Percentiles rank a stretch among this genome's conserved stretches.
Conservation (phyloP, 2,797 vertebrate species). For the Falco novaeseelandiae region DNA sequence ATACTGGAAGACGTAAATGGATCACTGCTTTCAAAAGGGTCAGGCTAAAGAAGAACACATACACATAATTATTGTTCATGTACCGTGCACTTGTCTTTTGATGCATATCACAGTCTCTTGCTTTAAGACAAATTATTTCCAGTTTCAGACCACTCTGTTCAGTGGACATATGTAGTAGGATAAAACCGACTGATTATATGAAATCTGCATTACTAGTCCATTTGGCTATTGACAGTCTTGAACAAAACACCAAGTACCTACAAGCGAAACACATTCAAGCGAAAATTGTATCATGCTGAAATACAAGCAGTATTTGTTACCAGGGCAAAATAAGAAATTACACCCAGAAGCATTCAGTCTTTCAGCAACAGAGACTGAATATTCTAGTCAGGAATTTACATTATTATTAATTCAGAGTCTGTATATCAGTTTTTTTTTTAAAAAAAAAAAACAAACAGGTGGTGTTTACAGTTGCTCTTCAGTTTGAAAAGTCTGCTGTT, state of each 20-base stretch:
- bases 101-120: not conserved
- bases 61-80: not conserved
- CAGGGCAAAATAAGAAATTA: not conserved
- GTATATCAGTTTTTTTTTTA: not conserved
- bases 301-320: not conserved
- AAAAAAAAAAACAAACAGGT: not conserved
- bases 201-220: not conserved
- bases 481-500: not conserved
- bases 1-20: constrained; percentile 88
- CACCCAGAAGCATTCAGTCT: not conserved
- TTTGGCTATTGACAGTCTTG: not conserved
- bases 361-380: not conserved
- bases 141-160: not conserved
- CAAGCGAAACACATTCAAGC: not conserved
- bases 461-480: not conserved
- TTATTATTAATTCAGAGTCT: not conserved
- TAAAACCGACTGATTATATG: not conserved
- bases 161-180: not conserved
- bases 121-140: not conserved
- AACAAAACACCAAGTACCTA: not conserved
- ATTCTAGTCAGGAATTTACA: not conserved
- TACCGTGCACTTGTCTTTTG: not conserved
- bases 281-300: not conserved
- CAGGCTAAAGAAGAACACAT: constrained; percentile 74
- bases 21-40: constrained; percentile 88